phyloP scores from a whole-genome alignment of 2,797 vertebrate genomes.

The Gobionotothen gibberifrons region DNA sequence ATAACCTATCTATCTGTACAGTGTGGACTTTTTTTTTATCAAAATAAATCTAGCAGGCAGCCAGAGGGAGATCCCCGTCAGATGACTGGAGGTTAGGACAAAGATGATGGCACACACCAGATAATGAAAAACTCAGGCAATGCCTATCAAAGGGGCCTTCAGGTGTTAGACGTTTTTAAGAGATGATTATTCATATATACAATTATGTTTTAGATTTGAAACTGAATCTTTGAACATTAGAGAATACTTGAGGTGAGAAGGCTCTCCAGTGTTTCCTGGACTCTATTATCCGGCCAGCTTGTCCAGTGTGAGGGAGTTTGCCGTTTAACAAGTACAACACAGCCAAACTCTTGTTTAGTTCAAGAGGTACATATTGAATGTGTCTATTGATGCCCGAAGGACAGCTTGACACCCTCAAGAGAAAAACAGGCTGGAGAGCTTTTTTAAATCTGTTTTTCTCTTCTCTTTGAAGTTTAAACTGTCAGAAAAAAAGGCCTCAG shows the following conservation, averaged over 20 bases:
- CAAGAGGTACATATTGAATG: constrained; percentile 60
- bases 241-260: not conserved
- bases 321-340: constrained; percentile 63
- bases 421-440: constrained; percentile 57
- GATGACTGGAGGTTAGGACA: constrained; percentile 12
- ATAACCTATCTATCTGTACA: constrained; percentile 8
- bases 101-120: constrained; percentile 22
- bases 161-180: not conserved
- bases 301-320: constrained; percentile 38
- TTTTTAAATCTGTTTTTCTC: constrained; percentile 69
- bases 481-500: constrained; percentile 65
- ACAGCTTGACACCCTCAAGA: constrained; percentile 69
- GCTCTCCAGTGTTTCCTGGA: not conserved
- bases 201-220: not conserved
- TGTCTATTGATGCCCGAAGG: constrained; percentile 72
- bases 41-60: constrained; percentile 16
- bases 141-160: not conserved
- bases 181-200: constrained; percentile 13
- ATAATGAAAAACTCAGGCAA: constrained; percentile 35
- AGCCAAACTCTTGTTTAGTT: constrained; percentile 53
- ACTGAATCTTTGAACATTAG: constrained; percentile 5
- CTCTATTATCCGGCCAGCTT: constrained; percentile 20
- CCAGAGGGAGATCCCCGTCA: constrained; percentile 11
- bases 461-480: constrained; percentile 74
- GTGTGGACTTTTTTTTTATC: constrained; percentile 7